A percentile compares a stretch with the other conserved stretches of the same genome.
These are phyloP conservation scores for Ariopsis seemanni DNA, from an alignment of 2,113 vertebrate genomes.

Conservation along the genomic window DNA sequence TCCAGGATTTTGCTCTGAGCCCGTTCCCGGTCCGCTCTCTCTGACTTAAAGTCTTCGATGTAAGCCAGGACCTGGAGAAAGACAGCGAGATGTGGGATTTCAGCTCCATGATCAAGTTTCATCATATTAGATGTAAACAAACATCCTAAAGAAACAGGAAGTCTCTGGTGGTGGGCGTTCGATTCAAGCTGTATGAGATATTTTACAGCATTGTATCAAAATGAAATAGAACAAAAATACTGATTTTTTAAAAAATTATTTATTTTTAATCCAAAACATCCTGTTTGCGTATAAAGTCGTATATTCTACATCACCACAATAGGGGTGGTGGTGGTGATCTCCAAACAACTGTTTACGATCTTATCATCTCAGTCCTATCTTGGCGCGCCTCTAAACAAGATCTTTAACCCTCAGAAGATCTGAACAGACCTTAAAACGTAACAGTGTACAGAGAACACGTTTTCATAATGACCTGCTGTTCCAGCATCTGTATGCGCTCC, in stretches of 20 bases:
- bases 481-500: conserved; percentile 83
- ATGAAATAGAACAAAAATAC: background rate
- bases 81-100: background rate
- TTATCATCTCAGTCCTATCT: background rate
- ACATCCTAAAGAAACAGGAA: background rate
- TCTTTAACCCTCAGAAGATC: background rate
- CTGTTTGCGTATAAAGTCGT: background rate
- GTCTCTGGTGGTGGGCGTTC: background rate
- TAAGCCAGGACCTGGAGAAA: conserved; percentile 82
- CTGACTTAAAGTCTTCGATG: conserved; percentile 86
- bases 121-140: background rate
- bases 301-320: background rate
- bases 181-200: background rate
- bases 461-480: conserved; percentile 84
- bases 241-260: too few species aligned
- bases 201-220: background rate
- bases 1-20: conserved; percentile 85
- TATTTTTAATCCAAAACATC: background rate
- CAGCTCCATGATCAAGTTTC: background rate
- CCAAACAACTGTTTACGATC: background rate
- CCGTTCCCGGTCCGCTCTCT: conserved; percentile 85
- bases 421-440: background rate
- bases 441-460: background rate
- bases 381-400: background rate
- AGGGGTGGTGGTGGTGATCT: background rate